These are phyloP conservation scores for Gorsachius magnificus DNA, from an alignment of 2,797 vertebrate genomes.

Conservation along the genomic window DNA sequence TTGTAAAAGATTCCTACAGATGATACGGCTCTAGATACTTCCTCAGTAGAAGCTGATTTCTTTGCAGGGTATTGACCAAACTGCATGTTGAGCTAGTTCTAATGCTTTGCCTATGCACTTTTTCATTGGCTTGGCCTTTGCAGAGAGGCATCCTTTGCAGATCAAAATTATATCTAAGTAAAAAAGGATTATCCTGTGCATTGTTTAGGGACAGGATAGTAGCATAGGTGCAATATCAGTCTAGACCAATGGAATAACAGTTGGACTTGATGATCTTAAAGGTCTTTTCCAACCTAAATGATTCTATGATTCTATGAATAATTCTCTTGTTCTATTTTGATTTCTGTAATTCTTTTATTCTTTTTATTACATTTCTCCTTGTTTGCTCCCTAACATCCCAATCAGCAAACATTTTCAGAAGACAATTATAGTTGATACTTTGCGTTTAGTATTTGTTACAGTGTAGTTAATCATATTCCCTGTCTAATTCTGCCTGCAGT, in stretches of 20 bases:
- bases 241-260: not conserved
- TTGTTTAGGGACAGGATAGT: not conserved
- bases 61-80: not conserved
- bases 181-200: not conserved
- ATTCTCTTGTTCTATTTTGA: not conserved
- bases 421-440: not conserved
- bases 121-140: not conserved
- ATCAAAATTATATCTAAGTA: not conserved
- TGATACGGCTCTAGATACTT: not conserved
- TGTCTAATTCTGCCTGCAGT: not conserved
- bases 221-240: not conserved
- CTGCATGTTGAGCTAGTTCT: not conserved
- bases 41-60: not conserved
- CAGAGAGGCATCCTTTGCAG: not conserved
- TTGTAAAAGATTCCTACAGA: not conserved
- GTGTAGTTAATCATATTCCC: not conserved
- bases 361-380: not conserved
- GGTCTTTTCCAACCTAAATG: no score
- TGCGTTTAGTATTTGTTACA: constrained; percentile 1
- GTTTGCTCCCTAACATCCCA: not conserved
- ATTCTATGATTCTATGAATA: no score
- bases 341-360: not conserved
- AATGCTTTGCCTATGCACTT: not conserved
- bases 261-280: no score
- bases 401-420: constrained; percentile 1